Conservation (phyloP, 2,797 vertebrate genomes). For the Enteromius paludinosus region DNA sequence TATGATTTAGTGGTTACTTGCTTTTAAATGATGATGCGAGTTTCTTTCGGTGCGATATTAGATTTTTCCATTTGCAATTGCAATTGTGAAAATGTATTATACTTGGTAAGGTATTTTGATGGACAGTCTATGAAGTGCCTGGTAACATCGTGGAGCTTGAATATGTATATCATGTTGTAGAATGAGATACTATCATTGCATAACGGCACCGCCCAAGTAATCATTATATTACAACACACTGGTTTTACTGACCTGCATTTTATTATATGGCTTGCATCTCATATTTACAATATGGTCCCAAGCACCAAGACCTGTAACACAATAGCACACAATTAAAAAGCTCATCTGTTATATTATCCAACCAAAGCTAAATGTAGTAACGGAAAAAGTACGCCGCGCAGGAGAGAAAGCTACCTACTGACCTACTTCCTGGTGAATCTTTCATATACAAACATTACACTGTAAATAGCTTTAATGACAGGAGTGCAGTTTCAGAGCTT, state of each 20-base stretch:
- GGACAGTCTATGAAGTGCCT: background rate
- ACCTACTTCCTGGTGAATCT: constrained; percentile 62
- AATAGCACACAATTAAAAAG: constrained; percentile 44
- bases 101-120: background rate
- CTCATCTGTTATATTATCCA: background rate
- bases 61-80: background rate
- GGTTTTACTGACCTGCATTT: constrained; percentile 89
- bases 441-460: constrained; percentile 50
- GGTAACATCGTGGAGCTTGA: background rate
- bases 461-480: constrained; percentile 58
- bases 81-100: background rate
- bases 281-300: constrained; percentile 91
- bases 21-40: background rate
- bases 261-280: constrained; percentile 90
- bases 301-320: constrained; percentile 87
- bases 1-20: constrained; percentile 11
- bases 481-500: constrained; percentile 46
- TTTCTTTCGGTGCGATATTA: background rate
- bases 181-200: background rate
- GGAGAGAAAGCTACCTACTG: constrained; percentile 64
- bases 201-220: background rate
- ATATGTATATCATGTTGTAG: background rate
- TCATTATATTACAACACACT: background rate
- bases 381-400: constrained; percentile 5
- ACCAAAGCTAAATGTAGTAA: constrained; percentile 7